Conservation (phyloP, 2,113 vertebrate species). For the Cephalopterus ornatus region DNA sequence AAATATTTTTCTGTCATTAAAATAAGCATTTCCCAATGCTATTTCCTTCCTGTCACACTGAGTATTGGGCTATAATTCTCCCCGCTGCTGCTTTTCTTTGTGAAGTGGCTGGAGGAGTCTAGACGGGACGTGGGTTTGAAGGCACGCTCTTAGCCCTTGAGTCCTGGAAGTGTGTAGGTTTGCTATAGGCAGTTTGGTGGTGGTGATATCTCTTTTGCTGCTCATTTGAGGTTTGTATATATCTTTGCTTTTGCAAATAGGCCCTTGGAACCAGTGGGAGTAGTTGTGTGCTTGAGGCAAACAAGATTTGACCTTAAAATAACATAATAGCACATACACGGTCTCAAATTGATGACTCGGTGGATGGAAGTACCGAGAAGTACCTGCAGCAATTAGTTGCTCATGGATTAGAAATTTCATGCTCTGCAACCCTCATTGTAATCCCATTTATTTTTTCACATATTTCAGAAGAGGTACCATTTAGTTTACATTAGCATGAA, state of each 20-base stretch:
- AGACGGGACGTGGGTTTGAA: not conserved
- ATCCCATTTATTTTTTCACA: slow-evolving; percentile 11
- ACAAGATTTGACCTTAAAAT: not conserved
- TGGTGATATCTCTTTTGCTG: not conserved
- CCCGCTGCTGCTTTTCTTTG: not conserved
- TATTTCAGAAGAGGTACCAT: slow-evolving; percentile 25
- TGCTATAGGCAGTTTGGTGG: not conserved
- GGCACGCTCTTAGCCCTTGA: accelerated
- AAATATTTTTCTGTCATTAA: slow-evolving; percentile 65
- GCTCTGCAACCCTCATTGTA: not conserved
- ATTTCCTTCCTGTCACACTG: slow-evolving; percentile 49
- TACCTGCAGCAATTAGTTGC: not conserved
- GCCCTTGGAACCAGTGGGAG: not conserved
- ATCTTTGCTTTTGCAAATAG: not conserved
- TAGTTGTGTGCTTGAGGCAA: slow-evolving; percentile 9
- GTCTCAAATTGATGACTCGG: not conserved
- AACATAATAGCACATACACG: not conserved
- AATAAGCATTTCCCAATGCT: slow-evolving; percentile 55
- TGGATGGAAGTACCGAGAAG: not conserved
- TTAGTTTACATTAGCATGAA: slow-evolving; percentile 37
- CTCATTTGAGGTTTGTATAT: not conserved
- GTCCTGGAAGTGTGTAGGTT: not conserved
- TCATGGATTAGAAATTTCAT: not conserved
- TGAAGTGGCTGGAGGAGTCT: not conserved
- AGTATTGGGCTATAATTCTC: slow-evolving; percentile 54